phyloP scores from a whole-genome alignment of 2,797 vertebrate genomes.

The Chloroceryle inda region DNA sequence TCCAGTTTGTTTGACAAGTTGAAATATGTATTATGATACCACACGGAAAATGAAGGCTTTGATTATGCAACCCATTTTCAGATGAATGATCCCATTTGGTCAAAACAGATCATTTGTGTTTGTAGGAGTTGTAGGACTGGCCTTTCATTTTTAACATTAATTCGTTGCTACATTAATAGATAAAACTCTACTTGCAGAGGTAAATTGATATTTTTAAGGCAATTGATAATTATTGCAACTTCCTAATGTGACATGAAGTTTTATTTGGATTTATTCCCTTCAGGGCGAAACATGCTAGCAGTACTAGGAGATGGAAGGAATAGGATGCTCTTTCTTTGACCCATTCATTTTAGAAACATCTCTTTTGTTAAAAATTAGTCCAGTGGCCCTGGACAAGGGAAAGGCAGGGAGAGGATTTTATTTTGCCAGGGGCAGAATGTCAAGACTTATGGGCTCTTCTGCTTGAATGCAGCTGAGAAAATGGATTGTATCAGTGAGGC shows the following conservation, averaged over 20 bases:
- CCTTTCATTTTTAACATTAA: not conserved
- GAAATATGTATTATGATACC: not conserved
- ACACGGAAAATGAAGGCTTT: not conserved
- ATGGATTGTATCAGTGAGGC: not conserved
- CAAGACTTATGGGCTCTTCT: constrained; percentile 36
- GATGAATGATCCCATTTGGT: not conserved
- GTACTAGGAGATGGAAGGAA: not conserved
- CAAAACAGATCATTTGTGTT: not conserved
- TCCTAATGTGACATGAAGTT: not conserved
- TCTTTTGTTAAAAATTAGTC: constrained; percentile 32
- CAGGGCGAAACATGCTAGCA: not conserved
- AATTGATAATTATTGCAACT: not conserved
- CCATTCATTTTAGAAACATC: not conserved
- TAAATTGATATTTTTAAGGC: not conserved
- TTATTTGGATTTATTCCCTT: not conserved
- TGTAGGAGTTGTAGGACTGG: not conserved
- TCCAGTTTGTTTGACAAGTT: not conserved
- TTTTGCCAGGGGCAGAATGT: constrained; percentile 38
- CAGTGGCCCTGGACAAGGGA: constrained; percentile 11
- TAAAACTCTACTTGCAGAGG: not conserved
- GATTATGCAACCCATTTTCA: not conserved
- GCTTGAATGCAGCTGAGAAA: constrained; percentile 45
- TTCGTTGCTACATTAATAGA: not conserved
- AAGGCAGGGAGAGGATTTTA: constrained; percentile 33
- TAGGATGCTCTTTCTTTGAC: constrained; percentile 20